Evolutionary conservation across 1,140 invertebrate species (phyloP).

Genomic region (Drosophila serrata): DNA sequence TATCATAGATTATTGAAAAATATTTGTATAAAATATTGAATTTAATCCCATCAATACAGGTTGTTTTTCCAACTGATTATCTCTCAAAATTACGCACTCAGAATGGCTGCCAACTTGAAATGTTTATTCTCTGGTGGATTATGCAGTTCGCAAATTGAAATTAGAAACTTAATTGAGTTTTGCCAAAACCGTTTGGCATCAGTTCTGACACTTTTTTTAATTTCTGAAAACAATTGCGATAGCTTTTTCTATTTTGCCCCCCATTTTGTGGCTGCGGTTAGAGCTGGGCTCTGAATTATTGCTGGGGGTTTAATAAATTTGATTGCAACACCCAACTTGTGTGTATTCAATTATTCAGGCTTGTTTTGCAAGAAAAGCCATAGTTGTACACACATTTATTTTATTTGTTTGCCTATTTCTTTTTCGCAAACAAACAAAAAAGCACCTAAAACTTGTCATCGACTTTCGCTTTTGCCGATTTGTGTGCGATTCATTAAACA

Average conservation of each 20-base stretch:
- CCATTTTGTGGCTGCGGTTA: too few relatives aligned
- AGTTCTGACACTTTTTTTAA: not conserved
- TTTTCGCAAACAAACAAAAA: not conserved
- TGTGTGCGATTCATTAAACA: conserved; percentile 60
- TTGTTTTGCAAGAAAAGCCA: conserved; percentile 4
- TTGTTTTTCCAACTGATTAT: too few relatives aligned
- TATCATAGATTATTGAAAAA: not conserved
- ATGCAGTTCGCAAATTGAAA: not conserved
- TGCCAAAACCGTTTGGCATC: conserved; percentile 3
- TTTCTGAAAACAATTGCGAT: too few relatives aligned
- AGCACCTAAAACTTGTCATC: conserved; percentile 35
- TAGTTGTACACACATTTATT: conserved; percentile 3
- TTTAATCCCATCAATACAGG: too few relatives aligned
- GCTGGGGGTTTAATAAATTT: conserved; percentile 73
- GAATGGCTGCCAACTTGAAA: not conserved
- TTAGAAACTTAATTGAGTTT: not conserved
- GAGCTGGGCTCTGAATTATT: conserved; percentile 61
- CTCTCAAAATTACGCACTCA: not conserved
- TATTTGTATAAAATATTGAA: not conserved
- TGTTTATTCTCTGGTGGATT: not conserved
- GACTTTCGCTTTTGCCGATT: conserved; percentile 28
- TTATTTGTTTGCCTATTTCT: conserved; percentile 16
- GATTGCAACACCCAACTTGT: conserved; percentile 42
- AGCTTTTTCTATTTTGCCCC: too few relatives aligned
- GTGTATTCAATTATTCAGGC: conserved; percentile 21